These are phyloP conservation scores for Phenganax subtilis DNA, from an alignment of 92 coral and sea anemone genomes.

Conservation along the genomic window DNA sequence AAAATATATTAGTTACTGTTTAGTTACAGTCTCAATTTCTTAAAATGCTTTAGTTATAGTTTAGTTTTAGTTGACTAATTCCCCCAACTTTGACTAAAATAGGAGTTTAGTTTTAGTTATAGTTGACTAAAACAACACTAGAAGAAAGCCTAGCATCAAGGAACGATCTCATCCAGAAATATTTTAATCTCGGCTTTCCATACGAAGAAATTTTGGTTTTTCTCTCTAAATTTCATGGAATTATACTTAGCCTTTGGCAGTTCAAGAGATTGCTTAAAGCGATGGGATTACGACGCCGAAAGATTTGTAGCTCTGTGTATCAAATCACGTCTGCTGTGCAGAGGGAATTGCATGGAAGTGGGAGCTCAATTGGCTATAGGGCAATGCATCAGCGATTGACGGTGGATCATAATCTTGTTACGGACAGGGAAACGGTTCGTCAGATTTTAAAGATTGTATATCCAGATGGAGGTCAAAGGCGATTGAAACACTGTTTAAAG, in stretches of 20 bases:
- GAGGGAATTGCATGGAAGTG: no score
- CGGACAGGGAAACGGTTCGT: constrained; percentile 14
- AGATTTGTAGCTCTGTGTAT: no score
- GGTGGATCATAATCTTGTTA: constrained; percentile 7
- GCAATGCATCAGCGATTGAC: constrained; percentile 28
- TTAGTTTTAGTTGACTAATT: no score
- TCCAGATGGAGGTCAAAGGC: constrained; percentile 14
- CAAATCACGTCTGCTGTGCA: no score
- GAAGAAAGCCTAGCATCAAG: background rate
- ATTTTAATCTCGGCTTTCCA: background rate
- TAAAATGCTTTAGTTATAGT: no score
- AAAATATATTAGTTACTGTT: no score
- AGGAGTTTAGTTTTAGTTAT: no score
- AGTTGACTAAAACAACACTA: no score
- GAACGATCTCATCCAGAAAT: background rate
- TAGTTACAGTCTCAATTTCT: no score
- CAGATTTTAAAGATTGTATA: constrained; percentile 19
- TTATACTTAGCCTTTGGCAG: background rate
- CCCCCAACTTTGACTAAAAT: no score
- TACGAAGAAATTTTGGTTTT: constrained; percentile 2
- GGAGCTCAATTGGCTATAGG: background rate
- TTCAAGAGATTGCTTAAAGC: background rate
- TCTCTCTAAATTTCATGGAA: constrained; percentile 6
- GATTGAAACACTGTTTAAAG: constrained; percentile 22
- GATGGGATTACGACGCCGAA: background rate